Evolutionary conservation across 2,113 vertebrate genomes (phyloP).

Genomic region (Catharus bicknelli): DNA sequence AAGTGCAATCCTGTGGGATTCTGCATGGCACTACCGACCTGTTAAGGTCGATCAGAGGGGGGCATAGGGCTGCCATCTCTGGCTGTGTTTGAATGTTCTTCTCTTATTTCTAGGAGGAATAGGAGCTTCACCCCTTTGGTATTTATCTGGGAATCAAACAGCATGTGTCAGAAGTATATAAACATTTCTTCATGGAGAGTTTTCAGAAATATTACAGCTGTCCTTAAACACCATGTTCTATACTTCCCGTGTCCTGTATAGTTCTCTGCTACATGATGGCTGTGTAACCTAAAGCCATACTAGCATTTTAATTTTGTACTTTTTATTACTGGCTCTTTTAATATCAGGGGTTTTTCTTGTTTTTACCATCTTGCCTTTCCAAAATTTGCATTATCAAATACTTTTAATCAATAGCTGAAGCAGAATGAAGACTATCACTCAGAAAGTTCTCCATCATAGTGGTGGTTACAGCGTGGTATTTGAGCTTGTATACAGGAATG

Average conservation of each 20-base stretch:
- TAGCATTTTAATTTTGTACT: background rate
- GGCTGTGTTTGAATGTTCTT: background rate
- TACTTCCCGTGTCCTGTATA: background rate
- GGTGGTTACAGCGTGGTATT: background rate
- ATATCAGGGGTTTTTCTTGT: background rate
- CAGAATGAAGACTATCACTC: background rate
- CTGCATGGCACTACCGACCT: background rate
- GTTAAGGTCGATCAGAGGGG: rapidly evolving
- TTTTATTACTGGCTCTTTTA: background rate
- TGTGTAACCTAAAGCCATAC: background rate
- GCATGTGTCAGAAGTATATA: background rate
- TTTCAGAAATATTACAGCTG: background rate
- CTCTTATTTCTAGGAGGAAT: background rate
- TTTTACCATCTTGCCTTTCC: background rate
- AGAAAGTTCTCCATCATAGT: background rate
- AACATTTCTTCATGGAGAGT: background rate
- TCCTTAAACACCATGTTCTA: background rate
- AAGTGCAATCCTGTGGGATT: background rate
- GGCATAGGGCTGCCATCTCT: background rate
- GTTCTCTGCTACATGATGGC: background rate
- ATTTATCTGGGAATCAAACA: background rate
- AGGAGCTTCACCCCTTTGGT: background rate
- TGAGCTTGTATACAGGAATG: background rate
- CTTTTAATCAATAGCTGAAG: background rate
- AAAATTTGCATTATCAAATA: background rate